Evolutionary conservation across 2,113 vertebrate genomes (phyloP), one percentile per base, ranked within the genome.

Genomic region (Xenopus laevis): DNA sequence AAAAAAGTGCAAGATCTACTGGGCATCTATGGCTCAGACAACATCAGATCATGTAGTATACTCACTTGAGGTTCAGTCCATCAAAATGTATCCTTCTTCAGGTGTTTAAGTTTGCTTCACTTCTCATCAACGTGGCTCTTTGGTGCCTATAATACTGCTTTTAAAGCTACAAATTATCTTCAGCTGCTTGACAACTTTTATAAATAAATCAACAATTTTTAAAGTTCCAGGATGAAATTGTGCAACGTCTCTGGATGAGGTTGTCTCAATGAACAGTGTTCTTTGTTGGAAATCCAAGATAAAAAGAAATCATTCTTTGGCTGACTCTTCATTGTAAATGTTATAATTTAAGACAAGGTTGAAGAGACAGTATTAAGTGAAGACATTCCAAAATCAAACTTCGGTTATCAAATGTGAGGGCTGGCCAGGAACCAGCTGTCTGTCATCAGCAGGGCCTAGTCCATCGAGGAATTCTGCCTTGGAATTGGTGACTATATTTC

Each of bases 351-450:
- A 79, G 77, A 78, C 53, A 17, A 68, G 13, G 20, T 47, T 53
- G n/a, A 67, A 57, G 53, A 62, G 23, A 16, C 16, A 44, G 46
- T 12, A 15, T 5, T 46, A 53, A 15, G 18, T 69, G 59, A 11
- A n/a, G 57, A 20, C 15, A 57, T 46, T 46, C 16, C 44, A 59
- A 11, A 4, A 5, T 89, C 86, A 96, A 27, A 95, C 95, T 84
- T 94, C 90, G 0, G 95, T 96, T 79, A 95, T 94, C 78, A 93
- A 77, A 62, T 91, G 88, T 50, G 77, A 83, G 30, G 76, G 81
- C 15, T 82, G 81, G 33, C 82, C 84, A 1, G 81, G 59, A 50
- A 80, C 84, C 17, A 88, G 68, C 64, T 88, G 53, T 40, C 84
- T 81, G 67, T 89, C 74, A 47, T 90, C 83, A 23, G 88, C 85